These are phyloP conservation scores for Corythoichthys haematopterus DNA, from an alignment of 2,113 vertebrate species.

Conservation along the genomic window DNA sequence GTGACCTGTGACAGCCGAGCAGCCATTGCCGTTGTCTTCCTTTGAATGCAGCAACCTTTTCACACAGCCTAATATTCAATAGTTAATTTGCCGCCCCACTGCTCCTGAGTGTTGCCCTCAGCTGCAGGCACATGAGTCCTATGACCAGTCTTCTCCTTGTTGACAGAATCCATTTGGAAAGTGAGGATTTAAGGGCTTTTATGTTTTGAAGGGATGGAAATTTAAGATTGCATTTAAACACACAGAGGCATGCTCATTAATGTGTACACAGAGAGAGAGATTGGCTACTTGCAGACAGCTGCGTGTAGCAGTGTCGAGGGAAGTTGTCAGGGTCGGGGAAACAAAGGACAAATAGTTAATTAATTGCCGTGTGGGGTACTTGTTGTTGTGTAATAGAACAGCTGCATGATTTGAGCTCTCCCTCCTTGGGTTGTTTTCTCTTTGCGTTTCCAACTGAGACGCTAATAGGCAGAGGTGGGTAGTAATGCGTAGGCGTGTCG, in stretches of 20 bases:
- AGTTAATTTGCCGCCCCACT: slow-evolving; percentile 60
- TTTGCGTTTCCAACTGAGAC: slow-evolving; percentile 33
- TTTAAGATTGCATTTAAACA: slow-evolving; percentile 3
- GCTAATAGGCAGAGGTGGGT: slow-evolving; percentile 44
- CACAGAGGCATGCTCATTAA: slow-evolving; percentile 4
- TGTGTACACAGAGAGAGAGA: slow-evolving; percentile 3
- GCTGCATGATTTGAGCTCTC: slow-evolving; percentile 50
- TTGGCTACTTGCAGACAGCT: slow-evolving; percentile 30
- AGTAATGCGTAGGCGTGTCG: no score
- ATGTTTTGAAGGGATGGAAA: slow-evolving; percentile 12
- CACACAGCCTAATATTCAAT: slow-evolving; percentile 55
- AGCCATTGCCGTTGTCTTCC: slow-evolving; percentile 28
- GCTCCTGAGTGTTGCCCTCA: slow-evolving; percentile 48
- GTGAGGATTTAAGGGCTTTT: slow-evolving; percentile 12
- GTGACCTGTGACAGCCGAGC: slow-evolving; percentile 26
- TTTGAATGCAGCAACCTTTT: slow-evolving; percentile 48
- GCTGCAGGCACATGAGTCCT: slow-evolving; percentile 36
- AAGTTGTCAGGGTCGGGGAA: slow-evolving; percentile 27
- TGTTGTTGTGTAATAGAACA: slow-evolving; percentile 62
- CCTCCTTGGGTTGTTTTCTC: slow-evolving; percentile 57
- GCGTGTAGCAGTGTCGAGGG: slow-evolving; percentile 17
- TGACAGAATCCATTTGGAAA: slow-evolving; percentile 53
- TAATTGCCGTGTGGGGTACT: slow-evolving; percentile 56
- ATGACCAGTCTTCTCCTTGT: slow-evolving; percentile 26
- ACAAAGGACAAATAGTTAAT: slow-evolving; percentile 39